Conservation (phyloP, 2,888 invertebrate species). For the Opisthograptis luteolata region DNA sequence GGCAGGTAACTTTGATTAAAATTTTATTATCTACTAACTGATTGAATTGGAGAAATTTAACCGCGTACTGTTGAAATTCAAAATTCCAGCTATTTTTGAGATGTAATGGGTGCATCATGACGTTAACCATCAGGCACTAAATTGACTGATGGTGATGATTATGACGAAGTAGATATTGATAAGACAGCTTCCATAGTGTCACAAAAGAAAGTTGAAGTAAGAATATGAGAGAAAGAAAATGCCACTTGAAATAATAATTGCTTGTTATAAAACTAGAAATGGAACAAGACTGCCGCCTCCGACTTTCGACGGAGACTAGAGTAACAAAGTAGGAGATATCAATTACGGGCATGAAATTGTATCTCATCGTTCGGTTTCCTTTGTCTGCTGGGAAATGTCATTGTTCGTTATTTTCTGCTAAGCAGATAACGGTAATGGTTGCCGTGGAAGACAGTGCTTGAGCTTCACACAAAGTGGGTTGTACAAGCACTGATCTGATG, state of each 20-base stretch:
- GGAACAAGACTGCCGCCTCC: neutral
- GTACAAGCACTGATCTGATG: too few species aligned
- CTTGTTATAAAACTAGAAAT: neutral
- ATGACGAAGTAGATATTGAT: too few species aligned
- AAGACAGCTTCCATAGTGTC: too few species aligned
- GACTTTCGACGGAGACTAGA: neutral
- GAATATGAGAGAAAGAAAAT: too few species aligned
- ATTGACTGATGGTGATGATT: too few species aligned
- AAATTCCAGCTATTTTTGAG: too few species aligned
- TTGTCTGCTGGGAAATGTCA: conserved; percentile 17
- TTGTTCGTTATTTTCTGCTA: conserved; percentile 16
- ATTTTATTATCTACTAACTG: too few species aligned
- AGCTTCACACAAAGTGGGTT: neutral
- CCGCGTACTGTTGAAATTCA: too few species aligned
- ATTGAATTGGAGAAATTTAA: too few species aligned
- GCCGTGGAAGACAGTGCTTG: neutral
- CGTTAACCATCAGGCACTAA: too few species aligned
- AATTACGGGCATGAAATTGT: conserved; percentile 15
- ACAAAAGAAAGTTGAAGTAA: neutral
- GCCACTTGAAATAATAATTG: neutral
- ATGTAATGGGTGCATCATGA: too few species aligned
- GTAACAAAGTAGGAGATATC: conserved; percentile 6
- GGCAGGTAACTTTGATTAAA: too few species aligned
- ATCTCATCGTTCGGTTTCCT: conserved; percentile 10
- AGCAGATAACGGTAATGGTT: conserved; percentile 22